Conservation (phyloP, 2,797 vertebrate genomes). For the Microctenopoma steveboyesi region DNA sequence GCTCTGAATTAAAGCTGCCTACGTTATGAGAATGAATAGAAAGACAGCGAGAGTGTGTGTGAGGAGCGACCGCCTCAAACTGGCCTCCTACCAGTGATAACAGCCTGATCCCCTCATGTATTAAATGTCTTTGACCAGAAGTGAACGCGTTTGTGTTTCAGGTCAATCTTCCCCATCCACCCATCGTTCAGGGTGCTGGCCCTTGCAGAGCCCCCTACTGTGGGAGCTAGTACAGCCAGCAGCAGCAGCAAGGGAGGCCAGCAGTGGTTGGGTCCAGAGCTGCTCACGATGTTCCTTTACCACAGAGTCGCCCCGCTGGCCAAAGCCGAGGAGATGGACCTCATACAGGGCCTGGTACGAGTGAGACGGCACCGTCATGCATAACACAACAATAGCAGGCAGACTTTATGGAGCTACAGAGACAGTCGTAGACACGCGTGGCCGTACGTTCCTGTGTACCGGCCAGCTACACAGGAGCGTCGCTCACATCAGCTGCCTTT, state of each 20-base stretch:
- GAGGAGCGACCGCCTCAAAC: neutral
- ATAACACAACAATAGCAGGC: too few species aligned
- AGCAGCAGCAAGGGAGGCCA: constrained; percentile 80
- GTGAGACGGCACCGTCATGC: too few species aligned
- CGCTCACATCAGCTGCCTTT: too few species aligned
- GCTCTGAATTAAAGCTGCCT: too few species aligned
- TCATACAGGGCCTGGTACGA: constrained; percentile 87
- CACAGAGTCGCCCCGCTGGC: constrained; percentile 88
- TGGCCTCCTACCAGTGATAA: neutral
- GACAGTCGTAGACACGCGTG: too few species aligned
- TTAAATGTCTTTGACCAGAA: constrained; percentile 7
- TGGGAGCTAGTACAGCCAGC: constrained; percentile 66
- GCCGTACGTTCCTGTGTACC: too few species aligned
- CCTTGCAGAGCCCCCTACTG: constrained; percentile 91
- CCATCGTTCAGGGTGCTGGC: constrained; percentile 94
- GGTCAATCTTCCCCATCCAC: constrained; percentile 91
- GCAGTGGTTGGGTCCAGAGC: constrained; percentile 95
- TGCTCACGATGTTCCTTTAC: constrained; percentile 95
- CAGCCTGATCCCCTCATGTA: constrained; percentile 2
- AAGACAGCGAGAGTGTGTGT: neutral
- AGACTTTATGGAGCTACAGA: too few species aligned
- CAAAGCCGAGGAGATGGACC: constrained; percentile 87
- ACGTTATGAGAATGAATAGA: neutral
- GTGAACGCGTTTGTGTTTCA: constrained; percentile 57
- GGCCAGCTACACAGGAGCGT: too few species aligned